A percentile compares a stretch with the other conserved stretches of the same genome.
Conservation (phyloP, 2,888 invertebrate species). For the Temnothorax rugatulus region DNA sequence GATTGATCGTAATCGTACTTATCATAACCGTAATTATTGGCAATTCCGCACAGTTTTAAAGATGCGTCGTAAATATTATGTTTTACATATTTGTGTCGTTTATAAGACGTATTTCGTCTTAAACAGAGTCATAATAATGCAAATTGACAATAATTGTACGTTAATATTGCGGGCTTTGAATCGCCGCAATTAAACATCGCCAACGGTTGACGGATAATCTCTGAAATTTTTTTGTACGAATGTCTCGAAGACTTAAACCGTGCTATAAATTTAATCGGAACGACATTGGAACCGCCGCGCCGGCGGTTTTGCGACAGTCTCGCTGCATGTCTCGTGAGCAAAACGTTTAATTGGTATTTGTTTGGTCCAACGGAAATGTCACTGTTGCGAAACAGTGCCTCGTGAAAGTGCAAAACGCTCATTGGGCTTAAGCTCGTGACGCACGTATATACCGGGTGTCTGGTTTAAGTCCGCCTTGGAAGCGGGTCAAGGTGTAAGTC, state of each 20-base stretch:
- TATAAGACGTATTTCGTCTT: too few relatives aligned
- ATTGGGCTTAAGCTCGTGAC: constrained; percentile 62
- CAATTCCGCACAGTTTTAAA: neutral
- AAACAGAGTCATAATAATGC: neutral
- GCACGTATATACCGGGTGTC: constrained; percentile 66
- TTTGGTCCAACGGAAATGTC: constrained; percentile 56
- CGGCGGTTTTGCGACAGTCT: constrained; percentile 43
- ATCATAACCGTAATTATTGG: neutral
- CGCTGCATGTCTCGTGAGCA: constrained; percentile 30
- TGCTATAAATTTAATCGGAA: constrained; percentile 45
- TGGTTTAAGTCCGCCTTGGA: constrained; percentile 58
- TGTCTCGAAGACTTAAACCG: constrained; percentile 51
- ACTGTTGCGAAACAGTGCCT: constrained; percentile 60
- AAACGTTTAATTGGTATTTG: constrained; percentile 60
- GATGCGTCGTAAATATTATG: neutral
- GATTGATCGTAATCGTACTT: neutral
- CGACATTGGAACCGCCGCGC: constrained; percentile 29
- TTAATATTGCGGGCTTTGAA: constrained; percentile 26
- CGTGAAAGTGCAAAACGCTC: constrained; percentile 65
- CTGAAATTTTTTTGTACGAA: constrained; percentile 20
- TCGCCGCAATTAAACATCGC: constrained; percentile 54
- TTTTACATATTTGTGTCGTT: neutral
- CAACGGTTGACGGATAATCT: constrained; percentile 27
- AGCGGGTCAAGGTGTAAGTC: constrained; percentile 71
- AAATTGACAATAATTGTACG: constrained; percentile 34